These are phyloP conservation scores for Metacarcinus magister DNA, from an alignment of 2,888 invertebrate species.

Conservation along the genomic window DNA sequence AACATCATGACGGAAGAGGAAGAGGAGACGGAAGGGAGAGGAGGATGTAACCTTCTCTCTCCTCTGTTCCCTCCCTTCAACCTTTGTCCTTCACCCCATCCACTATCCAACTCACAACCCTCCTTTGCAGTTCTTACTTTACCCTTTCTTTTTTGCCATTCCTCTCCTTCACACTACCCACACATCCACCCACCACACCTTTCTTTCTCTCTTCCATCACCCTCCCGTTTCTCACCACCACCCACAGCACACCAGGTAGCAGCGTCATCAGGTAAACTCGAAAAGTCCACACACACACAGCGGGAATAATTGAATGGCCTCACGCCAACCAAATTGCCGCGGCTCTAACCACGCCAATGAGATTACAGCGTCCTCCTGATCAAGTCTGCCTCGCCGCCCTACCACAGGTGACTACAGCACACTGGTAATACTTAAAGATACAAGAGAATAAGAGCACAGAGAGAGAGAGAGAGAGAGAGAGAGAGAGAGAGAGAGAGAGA, in stretches of 20 bases:
- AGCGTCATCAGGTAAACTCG: not conserved
- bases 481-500: not conserved
- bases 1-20: not conserved
- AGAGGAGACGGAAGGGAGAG: not conserved
- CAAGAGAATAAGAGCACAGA: no score
- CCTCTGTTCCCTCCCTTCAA: no score
- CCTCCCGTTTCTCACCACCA: not conserved
- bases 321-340: not conserved
- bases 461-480: no score
- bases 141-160: not conserved
- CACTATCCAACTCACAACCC: not conserved
- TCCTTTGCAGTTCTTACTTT: not conserved
- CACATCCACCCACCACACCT: not conserved
- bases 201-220: not conserved
- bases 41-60: not conserved
- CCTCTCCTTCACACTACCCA: not conserved
- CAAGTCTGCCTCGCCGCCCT: not conserved
- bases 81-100: no score
- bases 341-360: conserved; percentile 12
- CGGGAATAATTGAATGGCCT: not conserved
- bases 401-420: not conserved
- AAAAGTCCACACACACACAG: conserved; percentile 8
- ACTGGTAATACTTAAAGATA: no score
- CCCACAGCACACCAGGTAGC: not conserved
- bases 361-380: conserved; percentile 9